Base-by-base conservation (phyloP, 2,113 vertebrate genomes). In the Chloroceryle aenea region DNA sequence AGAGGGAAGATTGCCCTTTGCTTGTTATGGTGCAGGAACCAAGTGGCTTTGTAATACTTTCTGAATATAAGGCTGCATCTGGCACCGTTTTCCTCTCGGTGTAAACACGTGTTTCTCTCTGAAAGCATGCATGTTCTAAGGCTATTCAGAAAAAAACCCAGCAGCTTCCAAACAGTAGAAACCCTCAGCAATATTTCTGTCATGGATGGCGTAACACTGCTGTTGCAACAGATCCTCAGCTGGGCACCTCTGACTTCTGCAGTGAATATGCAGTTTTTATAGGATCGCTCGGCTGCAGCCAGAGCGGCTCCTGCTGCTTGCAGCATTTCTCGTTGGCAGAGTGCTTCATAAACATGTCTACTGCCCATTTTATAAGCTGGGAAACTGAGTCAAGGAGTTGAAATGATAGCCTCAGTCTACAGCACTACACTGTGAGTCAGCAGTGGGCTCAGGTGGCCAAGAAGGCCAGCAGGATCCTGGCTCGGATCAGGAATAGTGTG, bases 211-310 rank as follows among this genome's bases (percentile, higher is more conserved):
- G 6, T 64, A 83, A 83, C n/a, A 40, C 38, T 73, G 5, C 63
- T 48, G 21, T 69, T 91, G 59, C 82, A 86, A 47, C 32, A 81
- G 36, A 83, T 71, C 13, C 73, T 92, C 43, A 86, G 42, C 66
- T 75, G 76, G 22, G 48, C 43, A 43, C 73, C 38, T 86, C 79
- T 1, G 10, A 40, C 53, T 93, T 90, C 76, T 84, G 38, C 88
- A 90, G 30, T 89, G 83, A 90, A 96, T 81, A 40, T 87, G 86
- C 73, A 87, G 8, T 72, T 93, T 95, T 93, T 68, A 74, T 81
- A 26, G 45, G 47, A 77, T 30, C 36, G 30, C 36, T 73, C 48
- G 13, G 27, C 72, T 96, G 71, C 47, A 92, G 92, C 79, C 83
- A 88, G 75, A 77, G 95, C 86, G 13, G 18, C 64, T 88, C 10